phyloP scores from a whole-genome alignment of 2,113 vertebrate genomes.

The Pycnonotus jocosus region DNA sequence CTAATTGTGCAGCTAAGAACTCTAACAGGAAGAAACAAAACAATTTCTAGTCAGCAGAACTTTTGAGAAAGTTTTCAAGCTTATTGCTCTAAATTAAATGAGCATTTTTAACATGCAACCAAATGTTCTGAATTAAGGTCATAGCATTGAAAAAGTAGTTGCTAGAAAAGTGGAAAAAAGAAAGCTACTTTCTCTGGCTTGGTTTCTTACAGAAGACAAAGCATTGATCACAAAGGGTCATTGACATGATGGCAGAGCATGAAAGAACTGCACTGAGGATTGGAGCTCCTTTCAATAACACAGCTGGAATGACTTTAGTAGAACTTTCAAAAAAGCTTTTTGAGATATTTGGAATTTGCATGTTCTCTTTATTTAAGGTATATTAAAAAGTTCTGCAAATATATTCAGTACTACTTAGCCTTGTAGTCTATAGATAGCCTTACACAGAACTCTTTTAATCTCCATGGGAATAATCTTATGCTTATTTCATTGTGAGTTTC shows the following conservation, averaged over 20 bases:
- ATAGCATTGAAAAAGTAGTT: background rate
- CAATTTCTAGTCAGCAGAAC: background rate
- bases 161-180: background rate
- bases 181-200: background rate
- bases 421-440: background rate
- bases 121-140: background rate
- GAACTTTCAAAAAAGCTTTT: background rate
- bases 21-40: background rate
- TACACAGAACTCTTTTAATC: background rate
- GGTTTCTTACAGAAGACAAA: background rate
- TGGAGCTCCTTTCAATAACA: background rate
- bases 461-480: background rate
- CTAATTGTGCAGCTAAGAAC: background rate
- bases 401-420: background rate
- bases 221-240: background rate
- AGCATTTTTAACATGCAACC: background rate
- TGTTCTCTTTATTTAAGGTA: background rate
- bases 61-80: background rate
- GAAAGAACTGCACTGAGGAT: background rate
- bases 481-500: background rate
- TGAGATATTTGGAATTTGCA: background rate
- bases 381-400: background rate
- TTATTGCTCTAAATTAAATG: background rate
- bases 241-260: background rate
- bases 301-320: background rate